Evolutionary conservation across 2,113 vertebrate species (phyloP).

Genomic region (Hypanus sabinus): DNA sequence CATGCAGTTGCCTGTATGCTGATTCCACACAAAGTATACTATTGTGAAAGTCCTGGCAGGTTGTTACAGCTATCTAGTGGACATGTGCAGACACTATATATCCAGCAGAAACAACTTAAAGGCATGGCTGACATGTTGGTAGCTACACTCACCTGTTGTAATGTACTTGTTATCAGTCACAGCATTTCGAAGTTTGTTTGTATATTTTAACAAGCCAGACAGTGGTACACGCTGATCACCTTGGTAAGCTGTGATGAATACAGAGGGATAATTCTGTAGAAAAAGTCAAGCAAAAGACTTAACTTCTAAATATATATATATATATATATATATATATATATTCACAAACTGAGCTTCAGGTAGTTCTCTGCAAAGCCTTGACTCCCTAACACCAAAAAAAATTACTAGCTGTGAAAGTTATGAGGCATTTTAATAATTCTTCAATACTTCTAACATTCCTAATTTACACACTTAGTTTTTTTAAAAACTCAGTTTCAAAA

Average conservation of each 20-base stretch:
- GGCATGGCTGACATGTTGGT: not conserved
- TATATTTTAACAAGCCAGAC: conserved; percentile 69
- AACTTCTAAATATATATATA: no score
- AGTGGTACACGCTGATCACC: conserved; percentile 70
- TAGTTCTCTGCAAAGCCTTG: no score
- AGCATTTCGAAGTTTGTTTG: conserved; percentile 63
- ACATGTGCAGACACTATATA: not conserved
- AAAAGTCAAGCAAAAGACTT: conserved; percentile 22
- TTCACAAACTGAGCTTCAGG: no score
- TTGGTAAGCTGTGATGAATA: conserved; percentile 81
- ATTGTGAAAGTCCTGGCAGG: not conserved
- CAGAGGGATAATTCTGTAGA: conserved; percentile 72
- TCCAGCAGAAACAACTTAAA: not conserved
- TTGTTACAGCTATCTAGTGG: not conserved
- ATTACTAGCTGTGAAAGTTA: no score
- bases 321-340: no score
- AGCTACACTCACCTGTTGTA: conserved; percentile 44
- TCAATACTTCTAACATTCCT: no score
- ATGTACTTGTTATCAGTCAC: conserved; percentile 47
- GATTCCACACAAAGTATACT: not conserved
- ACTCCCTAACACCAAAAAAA: no score
- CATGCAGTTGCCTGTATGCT: not conserved
- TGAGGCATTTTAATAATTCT: no score
- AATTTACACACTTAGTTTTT: no score
- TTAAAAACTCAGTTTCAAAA: no score